Conservation (phyloP, 53 echinoderm and acorn worm genomes). For the Pentamera pediparva region DNA sequence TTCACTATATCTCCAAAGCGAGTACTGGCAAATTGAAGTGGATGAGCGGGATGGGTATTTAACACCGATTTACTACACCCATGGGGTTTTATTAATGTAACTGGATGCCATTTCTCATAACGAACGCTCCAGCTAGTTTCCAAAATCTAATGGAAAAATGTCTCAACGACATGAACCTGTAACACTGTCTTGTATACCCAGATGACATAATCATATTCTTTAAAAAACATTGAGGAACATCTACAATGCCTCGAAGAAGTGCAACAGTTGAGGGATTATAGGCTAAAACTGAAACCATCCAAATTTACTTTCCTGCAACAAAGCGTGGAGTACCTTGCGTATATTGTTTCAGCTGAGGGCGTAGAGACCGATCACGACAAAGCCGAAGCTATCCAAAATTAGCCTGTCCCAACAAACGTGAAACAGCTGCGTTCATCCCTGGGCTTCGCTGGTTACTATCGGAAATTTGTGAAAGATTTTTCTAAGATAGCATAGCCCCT, state of each 20-base stretch:
- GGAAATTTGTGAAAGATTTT: conserved; percentile 1
- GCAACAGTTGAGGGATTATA: background rate
- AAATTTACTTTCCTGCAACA: conserved; percentile 6
- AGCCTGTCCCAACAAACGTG: background rate
- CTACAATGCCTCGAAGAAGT: background rate
- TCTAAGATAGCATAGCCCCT: conserved; percentile 18
- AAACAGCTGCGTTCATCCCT: background rate
- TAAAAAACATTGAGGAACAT: conserved; percentile 20
- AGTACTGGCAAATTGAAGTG: conserved; percentile 12
- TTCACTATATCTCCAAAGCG: too few species aligned
- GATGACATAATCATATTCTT: conserved; percentile 33
- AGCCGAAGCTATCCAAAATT: background rate
- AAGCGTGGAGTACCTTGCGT: conserved; percentile 4
- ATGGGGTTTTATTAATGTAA: conserved; percentile 18
- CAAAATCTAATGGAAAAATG: conserved; percentile 31
- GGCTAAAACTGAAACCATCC: conserved; percentile 9
- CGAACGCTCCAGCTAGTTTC: background rate
- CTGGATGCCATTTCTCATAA: conserved; percentile 10
- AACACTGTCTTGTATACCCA: conserved; percentile 30
- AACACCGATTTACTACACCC: background rate
- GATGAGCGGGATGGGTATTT: background rate
- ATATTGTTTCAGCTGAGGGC: conserved; percentile 4
- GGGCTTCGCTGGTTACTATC: background rate
- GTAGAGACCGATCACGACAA: conserved; percentile 9
- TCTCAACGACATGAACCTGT: conserved; percentile 15